Evolutionary conservation across 2,113 vertebrate species (phyloP).

Genomic region (Sceloporus undulatus): DNA sequence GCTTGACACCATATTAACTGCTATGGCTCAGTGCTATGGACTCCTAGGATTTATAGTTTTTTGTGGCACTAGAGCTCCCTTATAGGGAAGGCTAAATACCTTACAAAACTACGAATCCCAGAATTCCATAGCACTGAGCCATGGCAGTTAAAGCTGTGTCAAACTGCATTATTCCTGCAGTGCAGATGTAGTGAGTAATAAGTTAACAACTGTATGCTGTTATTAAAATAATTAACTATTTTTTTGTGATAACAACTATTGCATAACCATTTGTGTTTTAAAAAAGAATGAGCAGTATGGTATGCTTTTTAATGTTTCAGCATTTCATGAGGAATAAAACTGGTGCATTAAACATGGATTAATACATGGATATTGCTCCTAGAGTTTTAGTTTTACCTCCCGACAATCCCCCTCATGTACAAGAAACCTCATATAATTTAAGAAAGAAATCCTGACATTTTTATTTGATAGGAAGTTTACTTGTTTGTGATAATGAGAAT

Average conservation of each 20-base stretch:
- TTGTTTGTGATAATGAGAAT: constrained; percentile 45
- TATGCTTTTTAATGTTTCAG: background rate
- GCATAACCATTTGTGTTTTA: background rate
- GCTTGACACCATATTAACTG: too few species aligned
- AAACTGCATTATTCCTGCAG: too few species aligned
- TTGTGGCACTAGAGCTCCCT: too few species aligned
- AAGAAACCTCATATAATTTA: background rate
- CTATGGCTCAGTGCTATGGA: too few species aligned
- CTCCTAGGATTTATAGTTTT: too few species aligned
- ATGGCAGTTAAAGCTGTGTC: too few species aligned
- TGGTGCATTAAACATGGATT: background rate
- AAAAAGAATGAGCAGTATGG: background rate
- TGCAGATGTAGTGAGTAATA: too few species aligned
- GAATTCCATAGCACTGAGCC: too few species aligned
- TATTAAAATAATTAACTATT: background rate
- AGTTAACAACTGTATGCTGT: background rate
- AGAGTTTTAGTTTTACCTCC: background rate
- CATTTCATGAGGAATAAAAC: background rate
- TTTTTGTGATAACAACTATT: background rate
- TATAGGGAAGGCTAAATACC: too few species aligned
- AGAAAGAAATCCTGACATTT: background rate
- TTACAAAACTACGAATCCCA: too few species aligned
- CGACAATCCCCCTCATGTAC: background rate
- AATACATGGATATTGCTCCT: background rate
- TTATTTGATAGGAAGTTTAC: constrained; percentile 9